These are phyloP conservation scores for Emmelina monodactyla DNA, from an alignment of 2,888 invertebrate genomes.

Conservation along the genomic window DNA sequence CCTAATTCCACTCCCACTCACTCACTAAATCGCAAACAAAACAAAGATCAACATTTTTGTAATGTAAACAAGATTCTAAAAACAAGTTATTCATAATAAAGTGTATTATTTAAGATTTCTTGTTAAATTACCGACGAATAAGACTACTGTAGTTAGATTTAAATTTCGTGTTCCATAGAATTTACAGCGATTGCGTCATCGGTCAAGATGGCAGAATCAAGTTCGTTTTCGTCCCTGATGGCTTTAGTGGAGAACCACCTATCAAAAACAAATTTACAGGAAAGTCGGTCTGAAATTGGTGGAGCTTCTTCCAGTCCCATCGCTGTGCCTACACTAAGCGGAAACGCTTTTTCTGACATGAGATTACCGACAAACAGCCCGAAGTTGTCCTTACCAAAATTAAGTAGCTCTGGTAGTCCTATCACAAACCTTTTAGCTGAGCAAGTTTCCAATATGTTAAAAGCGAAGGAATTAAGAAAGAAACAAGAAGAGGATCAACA, in stretches of 20 bases:
- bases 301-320: slow-evolving; percentile 18
- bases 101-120: no score
- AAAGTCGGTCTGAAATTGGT: slow-evolving; percentile 19
- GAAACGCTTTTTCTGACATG: slow-evolving; percentile 27
- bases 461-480: slow-evolving; percentile 35
- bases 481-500: slow-evolving; percentile 29
- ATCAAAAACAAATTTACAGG: slow-evolving; percentile 35
- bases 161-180: no score
- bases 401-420: slow-evolving; percentile 26
- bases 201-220: slow-evolving; percentile 39
- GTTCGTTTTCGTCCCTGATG: slow-evolving; percentile 40
- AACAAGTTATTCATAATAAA: no score
- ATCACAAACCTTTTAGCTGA: slow-evolving; percentile 32
- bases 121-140: no score
- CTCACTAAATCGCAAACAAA: no score
- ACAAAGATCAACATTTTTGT: no score
- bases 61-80: no score
- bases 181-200: no score
- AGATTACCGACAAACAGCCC: slow-evolving; percentile 22
- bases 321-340: slow-evolving; percentile 18
- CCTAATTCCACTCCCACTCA: no score
- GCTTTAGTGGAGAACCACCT: slow-evolving; percentile 45
- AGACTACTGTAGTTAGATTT: no score
- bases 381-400: slow-evolving; percentile 30
- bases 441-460: slow-evolving; percentile 48